These are phyloP conservation scores for Macrobrachium rosenbergii DNA, from an alignment of 1,140 invertebrate species.

Conservation along the genomic window DNA sequence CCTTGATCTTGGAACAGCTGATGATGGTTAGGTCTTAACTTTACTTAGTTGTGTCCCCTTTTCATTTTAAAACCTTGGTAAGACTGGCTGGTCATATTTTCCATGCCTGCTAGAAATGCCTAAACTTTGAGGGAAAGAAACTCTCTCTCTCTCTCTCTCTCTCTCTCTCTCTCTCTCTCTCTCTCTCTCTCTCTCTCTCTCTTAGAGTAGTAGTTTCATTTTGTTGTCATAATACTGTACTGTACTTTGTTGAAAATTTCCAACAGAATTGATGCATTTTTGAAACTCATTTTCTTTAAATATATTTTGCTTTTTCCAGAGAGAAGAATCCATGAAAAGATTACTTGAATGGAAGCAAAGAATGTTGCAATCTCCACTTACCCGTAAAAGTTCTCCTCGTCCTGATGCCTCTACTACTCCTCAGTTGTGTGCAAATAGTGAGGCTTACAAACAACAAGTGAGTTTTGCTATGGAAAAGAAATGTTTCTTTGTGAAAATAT, in stretches of 20 bases:
- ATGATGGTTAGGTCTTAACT: too few species aligned
- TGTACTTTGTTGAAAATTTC: background rate
- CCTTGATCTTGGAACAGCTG: too few species aligned
- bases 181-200: too few species aligned
- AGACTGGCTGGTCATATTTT: too few species aligned
- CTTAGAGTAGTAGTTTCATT: too few species aligned
- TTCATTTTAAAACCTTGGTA: too few species aligned
- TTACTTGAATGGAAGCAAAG: slow-evolving; percentile 92
- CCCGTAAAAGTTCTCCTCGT: slow-evolving; percentile 77
- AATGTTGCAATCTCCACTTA: slow-evolving; percentile 90
- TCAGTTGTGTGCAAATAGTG: slow-evolving; percentile 38
- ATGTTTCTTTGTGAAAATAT: background rate
- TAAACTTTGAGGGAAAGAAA: too few species aligned
- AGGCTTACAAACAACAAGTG: slow-evolving; percentile 55
- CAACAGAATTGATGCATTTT: background rate
- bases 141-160: too few species aligned
- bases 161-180: too few species aligned
- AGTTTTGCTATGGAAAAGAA: background rate
- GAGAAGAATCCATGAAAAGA: slow-evolving; percentile 92
- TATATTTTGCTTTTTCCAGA: slow-evolving; percentile 70
- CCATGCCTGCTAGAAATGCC: too few species aligned
- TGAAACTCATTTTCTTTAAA: background rate
- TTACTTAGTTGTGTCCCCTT: too few species aligned
- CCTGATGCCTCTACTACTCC: slow-evolving; percentile 44
- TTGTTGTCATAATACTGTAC: too few species aligned